phyloP scores from a whole-genome alignment of 2,888 invertebrate genomes.

The Melangyna quadrimaculata region DNA sequence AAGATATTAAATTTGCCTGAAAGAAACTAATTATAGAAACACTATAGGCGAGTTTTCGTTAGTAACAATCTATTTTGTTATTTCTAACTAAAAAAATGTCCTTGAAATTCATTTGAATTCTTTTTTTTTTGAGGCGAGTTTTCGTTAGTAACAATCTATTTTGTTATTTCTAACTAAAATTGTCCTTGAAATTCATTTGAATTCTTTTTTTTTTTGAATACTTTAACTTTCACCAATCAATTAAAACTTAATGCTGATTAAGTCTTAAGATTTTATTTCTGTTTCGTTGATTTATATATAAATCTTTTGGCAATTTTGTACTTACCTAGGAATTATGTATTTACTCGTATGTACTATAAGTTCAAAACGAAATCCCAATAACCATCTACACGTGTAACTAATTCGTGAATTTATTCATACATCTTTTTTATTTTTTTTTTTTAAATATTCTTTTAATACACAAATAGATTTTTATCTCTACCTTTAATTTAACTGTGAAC shows the following conservation, averaged over 20 bases:
- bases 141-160: neutral
- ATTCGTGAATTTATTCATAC: neutral
- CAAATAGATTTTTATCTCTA: neutral
- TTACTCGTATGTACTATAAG: neutral
- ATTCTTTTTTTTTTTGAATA: neutral
- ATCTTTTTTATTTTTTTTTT: neutral
- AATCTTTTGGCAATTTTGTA: no score
- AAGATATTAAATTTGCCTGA: neutral
- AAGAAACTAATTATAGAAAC: neutral
- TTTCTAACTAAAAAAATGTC: neutral
- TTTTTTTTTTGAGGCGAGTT: no score
- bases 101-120: neutral
- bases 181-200: neutral
- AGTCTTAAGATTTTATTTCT: no score
- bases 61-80: neutral
- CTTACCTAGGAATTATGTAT: no score
- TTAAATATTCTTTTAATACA: neutral
- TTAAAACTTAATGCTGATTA: neutral
- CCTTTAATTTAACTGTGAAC: neutral
- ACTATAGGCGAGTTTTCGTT: neutral
- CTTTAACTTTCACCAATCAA: neutral
- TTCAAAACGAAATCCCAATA: neutral
- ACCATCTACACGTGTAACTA: neutral
- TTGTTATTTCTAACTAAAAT: neutral
- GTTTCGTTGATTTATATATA: no score